Evolutionary conservation across 2,888 invertebrate species (phyloP).

Genomic region (Augiades crinisus): DNA sequence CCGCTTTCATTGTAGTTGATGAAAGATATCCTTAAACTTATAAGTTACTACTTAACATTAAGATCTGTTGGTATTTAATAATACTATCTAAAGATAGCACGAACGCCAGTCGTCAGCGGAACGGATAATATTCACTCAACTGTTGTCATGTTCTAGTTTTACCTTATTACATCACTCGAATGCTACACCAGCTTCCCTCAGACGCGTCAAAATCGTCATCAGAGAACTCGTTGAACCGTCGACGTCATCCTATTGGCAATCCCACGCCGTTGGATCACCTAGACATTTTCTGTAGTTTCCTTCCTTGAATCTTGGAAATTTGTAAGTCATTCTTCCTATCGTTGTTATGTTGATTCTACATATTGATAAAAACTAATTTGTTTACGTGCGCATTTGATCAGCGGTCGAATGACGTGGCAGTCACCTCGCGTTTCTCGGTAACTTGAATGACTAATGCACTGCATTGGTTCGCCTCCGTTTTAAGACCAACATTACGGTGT

Average conservation of each 20-base stretch:
- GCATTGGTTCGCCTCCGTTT: slow-evolving; percentile 1
- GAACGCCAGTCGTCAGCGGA: too few relatives aligned
- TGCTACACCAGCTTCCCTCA: slow-evolving; percentile 10
- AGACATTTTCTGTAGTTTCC: background rate
- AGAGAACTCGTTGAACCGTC: slow-evolving; percentile 1
- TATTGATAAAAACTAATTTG: slow-evolving; percentile 9
- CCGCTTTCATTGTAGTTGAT: too few relatives aligned
- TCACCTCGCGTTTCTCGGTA: slow-evolving; percentile 18
- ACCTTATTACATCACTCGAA: slow-evolving; percentile 10
- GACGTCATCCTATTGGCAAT: slow-evolving; percentile 17
- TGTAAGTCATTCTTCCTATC: slow-evolving; percentile 2
- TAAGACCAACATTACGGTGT: background rate
- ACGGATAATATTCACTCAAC: background rate
- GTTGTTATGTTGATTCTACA: slow-evolving; percentile 4
- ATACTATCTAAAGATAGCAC: too few relatives aligned
- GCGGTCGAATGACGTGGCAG: slow-evolving; percentile 42
- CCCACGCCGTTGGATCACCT: background rate
- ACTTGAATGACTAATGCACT: slow-evolving; percentile 12
- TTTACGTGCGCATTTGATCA: slow-evolving; percentile 38
- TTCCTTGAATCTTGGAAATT: background rate
- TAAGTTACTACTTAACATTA: too few relatives aligned
- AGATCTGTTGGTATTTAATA: too few relatives aligned
- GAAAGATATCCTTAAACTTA: too few relatives aligned
- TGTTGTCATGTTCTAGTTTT: background rate
- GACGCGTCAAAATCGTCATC: slow-evolving; percentile 23